phyloP scores from a whole-genome alignment of 1,140 invertebrate species.

The Megathymus violae region DNA sequence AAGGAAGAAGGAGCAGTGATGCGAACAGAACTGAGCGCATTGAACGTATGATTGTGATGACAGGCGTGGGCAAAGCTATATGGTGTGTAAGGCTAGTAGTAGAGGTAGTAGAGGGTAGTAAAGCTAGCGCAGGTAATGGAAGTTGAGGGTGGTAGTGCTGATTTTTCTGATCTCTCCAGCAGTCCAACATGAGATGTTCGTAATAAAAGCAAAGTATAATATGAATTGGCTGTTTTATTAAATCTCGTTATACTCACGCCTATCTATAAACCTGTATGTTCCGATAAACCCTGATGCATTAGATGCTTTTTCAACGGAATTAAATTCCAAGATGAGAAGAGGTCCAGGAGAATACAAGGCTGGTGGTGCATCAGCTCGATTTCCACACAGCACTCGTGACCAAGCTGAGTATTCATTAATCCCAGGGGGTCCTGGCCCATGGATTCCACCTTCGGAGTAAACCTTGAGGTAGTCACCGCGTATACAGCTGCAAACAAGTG shows the following conservation, averaged over 20 bases:
- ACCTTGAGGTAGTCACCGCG: constrained; percentile 91
- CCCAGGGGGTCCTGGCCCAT: constrained; percentile 84
- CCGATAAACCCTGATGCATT: constrained; percentile 91
- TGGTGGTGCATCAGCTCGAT: constrained; percentile 88
- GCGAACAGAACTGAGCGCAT: no score
- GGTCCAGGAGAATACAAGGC: constrained; percentile 92
- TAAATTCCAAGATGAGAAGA: constrained; percentile 91
- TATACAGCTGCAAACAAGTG: constrained; percentile 86
- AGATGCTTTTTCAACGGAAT: constrained; percentile 81
- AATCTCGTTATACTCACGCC: constrained; percentile 88
- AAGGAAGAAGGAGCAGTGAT: no score
- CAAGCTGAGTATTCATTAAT: constrained; percentile 92
- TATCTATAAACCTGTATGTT: constrained; percentile 91
- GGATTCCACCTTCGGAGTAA: constrained; percentile 86
- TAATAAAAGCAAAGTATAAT: no score
- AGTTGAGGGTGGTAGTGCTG: no score
- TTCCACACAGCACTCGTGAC: constrained; percentile 90
- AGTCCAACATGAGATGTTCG: no score
- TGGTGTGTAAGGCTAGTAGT: no score
- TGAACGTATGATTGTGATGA: no score
- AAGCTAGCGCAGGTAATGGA: no score
- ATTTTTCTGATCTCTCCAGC: no score
- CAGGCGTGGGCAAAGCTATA: no score
- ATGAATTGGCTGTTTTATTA: no score
- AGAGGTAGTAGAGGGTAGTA: no score